Conservation (phyloP, 2,797 vertebrate genomes). For the Rallus crepitans region DNA sequence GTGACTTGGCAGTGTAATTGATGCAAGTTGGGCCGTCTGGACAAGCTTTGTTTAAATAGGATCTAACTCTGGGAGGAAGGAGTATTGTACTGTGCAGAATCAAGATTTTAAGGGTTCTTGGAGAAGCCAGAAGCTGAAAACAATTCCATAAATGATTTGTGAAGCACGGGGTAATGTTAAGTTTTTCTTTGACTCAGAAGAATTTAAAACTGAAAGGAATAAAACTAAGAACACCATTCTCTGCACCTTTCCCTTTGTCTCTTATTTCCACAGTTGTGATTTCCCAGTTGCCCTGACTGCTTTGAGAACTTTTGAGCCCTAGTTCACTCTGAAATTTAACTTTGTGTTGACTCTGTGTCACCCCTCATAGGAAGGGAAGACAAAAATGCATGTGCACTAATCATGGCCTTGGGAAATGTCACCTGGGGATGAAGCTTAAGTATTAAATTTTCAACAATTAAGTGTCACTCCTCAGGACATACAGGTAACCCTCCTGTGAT, state of each 20-base stretch:
- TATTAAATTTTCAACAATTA: background rate
- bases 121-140: background rate
- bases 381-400: background rate
- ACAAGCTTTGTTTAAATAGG: background rate
- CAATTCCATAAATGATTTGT: background rate
- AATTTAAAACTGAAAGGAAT: background rate
- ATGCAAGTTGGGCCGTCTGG: background rate
- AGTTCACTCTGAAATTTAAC: background rate
- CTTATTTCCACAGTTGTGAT: background rate
- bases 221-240: background rate
- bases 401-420: background rate
- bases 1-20: background rate
- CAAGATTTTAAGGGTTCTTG: background rate
- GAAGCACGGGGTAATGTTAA: background rate
- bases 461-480: background rate
- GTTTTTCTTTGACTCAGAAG: background rate
- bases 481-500: background rate
- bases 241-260: background rate
- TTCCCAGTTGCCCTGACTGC: background rate
- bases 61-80: background rate
- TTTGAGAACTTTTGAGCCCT: background rate
- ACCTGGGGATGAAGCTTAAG: background rate
- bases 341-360: background rate
- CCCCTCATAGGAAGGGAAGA: background rate
- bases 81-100: background rate